These are phyloP conservation scores for Tipula confusa DNA, from an alignment of 2,888 invertebrate species.

Conservation along the genomic window DNA sequence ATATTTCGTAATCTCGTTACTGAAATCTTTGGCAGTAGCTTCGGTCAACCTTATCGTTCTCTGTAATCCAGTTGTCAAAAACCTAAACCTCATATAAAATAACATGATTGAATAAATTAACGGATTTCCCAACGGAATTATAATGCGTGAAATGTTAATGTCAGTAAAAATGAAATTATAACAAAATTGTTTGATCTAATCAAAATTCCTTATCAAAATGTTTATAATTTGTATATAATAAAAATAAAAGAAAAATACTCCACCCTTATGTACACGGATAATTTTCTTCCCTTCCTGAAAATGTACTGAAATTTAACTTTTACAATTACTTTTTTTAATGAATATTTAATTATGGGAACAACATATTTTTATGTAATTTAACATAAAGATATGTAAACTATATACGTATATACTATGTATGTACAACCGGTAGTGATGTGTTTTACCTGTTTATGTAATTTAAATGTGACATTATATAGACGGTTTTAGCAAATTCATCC, in stretches of 20 bases:
- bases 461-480: neutral
- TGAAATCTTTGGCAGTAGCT: neutral
- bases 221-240: neutral
- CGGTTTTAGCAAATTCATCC: neutral
- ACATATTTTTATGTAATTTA: neutral
- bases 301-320: neutral
- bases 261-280: neutral
- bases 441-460: neutral
- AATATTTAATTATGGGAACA: conserved; percentile 30
- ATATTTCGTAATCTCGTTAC: neutral
- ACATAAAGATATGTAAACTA: neutral
- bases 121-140: neutral
- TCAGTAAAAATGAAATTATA: neutral
- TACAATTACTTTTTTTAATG: neutral
- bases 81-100: neutral
- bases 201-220: conserved; percentile 12
- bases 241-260: neutral
- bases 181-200: neutral
- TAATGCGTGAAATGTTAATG: neutral
- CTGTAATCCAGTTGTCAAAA: neutral
- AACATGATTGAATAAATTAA: conserved; percentile 3
- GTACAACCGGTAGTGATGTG: neutral
- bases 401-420: neutral
- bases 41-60: neutral
- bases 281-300: neutral